Base-by-base conservation (phyloP, 1,140 invertebrate species). In the Charaxes varanes region DNA sequence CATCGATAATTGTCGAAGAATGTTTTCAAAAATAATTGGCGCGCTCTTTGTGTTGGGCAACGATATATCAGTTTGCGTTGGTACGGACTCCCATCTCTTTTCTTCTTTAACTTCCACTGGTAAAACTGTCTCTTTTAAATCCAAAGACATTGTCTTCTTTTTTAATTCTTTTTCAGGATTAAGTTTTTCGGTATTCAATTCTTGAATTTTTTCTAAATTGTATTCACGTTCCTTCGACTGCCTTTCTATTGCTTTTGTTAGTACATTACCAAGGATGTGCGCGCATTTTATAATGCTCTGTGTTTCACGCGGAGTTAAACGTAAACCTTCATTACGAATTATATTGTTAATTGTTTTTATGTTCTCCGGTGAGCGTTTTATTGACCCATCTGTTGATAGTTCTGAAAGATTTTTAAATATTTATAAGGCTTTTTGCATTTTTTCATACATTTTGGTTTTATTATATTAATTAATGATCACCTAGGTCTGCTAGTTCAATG, bases 11-110 rank as follows among this genome's bases (percentile, higher is more conserved):
- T 83, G 79, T 3, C 70, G 27, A 1, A 83, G 48, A 48, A 83
- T 83, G 14, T 71, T 80, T 41, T 83, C 79, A 43, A 83, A 83
- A 4, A 83, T 83, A 50, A 56, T 72, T 14, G 79, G 79, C 45
- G 79, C 79, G 34, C 70, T 79, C 55, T 72, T 76, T 0, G 79
- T 83, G 31, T 83, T 83, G 4, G 76, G 76, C 18, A 82, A 16
- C 5, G 78, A 80, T 15, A 82, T 80, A 34, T 80, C 78, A 2
- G 78, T 83, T 36, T 83, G 76, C 1, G 78, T 83, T 0, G 66
- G 71, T 0, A 65, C 69, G 1, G 59, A 74, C 34, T 77, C 67
- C 45, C 61, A 48, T 59, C 35, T 71, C 57, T 65, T 77, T 52
- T 72, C 65, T 21, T 70, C 71, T n/a, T 59, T 54, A 3, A 62